Conservation (phyloP, 2,797 vertebrate species). For the Sciurus carolinensis region DNA sequence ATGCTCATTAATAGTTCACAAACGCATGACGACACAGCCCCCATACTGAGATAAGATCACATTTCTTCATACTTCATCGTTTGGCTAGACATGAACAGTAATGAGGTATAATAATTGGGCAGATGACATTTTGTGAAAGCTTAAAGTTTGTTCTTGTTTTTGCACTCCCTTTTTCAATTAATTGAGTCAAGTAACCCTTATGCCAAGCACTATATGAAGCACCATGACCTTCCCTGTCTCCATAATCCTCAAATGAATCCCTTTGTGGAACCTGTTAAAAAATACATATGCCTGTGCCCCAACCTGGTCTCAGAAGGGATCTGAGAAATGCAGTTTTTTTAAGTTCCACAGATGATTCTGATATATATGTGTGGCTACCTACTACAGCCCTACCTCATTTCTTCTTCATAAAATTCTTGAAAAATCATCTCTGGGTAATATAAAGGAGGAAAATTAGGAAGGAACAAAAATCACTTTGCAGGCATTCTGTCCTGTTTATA, state of each 20-base stretch:
- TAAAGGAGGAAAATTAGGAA: neutral
- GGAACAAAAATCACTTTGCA: neutral
- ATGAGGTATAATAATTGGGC: constrained; percentile 79
- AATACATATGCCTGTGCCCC: neutral
- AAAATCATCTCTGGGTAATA: neutral
- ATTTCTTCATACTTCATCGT: constrained; percentile 78
- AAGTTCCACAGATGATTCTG: neutral
- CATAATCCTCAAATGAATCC: neutral
- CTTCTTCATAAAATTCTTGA: constrained; percentile 42
- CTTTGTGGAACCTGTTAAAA: constrained; percentile 16
- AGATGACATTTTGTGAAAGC: constrained; percentile 81
- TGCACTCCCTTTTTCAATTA: constrained; percentile 65
- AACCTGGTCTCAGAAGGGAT: neutral
- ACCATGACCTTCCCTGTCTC: neutral
- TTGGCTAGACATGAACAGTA: constrained; percentile 74
- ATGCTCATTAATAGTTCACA: constrained; percentile 80
- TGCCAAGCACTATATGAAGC: neutral
- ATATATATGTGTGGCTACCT: neutral
- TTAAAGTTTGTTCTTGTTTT: constrained; percentile 71
- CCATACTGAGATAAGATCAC: constrained; percentile 77
- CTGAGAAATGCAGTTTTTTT: neutral
- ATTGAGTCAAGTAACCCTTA: neutral
- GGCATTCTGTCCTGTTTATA: neutral
- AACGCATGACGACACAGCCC: constrained; percentile 65
- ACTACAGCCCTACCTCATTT: neutral